Evolutionary conservation across 2,113 vertebrate genomes (phyloP).

Genomic region (Megaceryle torquata): DNA sequence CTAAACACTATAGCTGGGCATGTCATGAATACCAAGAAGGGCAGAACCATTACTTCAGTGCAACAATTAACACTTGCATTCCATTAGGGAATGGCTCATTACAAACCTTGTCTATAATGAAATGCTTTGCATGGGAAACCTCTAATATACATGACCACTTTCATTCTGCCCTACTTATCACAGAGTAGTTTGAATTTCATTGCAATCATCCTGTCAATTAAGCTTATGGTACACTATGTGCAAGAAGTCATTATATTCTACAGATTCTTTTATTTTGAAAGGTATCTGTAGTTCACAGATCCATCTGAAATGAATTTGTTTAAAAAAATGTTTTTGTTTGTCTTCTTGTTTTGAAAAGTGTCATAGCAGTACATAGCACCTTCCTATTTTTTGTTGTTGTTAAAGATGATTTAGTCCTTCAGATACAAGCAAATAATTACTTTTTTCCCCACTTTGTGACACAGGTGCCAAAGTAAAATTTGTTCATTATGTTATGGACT

Average conservation of each 20-base stretch:
- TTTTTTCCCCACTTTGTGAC: neutral
- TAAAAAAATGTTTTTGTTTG: neutral
- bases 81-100: neutral
- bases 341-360: neutral
- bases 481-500: neutral
- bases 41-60: neutral
- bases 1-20: neutral
- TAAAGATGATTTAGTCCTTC: neutral
- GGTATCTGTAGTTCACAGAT: neutral
- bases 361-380: neutral
- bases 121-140: neutral
- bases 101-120: neutral
- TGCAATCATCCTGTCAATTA: neutral
- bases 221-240: neutral
- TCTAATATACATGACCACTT: neutral
- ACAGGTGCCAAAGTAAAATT: neutral
- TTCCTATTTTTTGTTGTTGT: neutral
- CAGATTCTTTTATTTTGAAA: neutral
- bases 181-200: neutral
- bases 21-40: neutral
- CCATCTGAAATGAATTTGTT: neutral
- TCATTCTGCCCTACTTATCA: neutral
- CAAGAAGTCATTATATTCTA: neutral
- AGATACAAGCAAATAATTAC: neutral
- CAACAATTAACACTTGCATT: neutral